Evolutionary conservation across 2,888 invertebrate genomes (phyloP).

Genomic region (Agelastica alni): DNA sequence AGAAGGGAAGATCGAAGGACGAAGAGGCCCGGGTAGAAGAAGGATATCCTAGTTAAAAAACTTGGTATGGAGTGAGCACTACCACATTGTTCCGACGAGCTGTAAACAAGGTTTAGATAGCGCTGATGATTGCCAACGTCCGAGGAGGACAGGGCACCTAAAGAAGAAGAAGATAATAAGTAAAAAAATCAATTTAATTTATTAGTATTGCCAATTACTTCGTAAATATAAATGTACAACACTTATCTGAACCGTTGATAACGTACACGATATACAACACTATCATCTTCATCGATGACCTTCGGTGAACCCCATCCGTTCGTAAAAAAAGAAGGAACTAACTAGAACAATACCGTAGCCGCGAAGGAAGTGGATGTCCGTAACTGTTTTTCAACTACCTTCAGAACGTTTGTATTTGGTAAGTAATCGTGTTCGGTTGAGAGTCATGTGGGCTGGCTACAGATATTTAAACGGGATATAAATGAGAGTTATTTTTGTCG

Average conservation of each 20-base stretch:
- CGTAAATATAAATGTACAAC: too few species aligned
- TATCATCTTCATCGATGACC: neutral
- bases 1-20: too few species aligned
- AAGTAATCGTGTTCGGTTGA: neutral
- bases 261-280: neutral
- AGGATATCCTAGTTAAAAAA: too few species aligned
- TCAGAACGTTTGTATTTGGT: conserved; percentile 3
- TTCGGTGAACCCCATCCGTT: conserved; percentile 3
- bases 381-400: conserved; percentile 11
- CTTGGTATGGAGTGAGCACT: too few species aligned
- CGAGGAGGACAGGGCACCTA: too few species aligned
- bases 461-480: neutral
- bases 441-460: neutral
- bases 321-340: neutral
- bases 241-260: neutral
- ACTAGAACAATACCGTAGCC: neutral
- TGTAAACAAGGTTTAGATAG: too few species aligned
- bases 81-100: too few species aligned
- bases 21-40: too few species aligned
- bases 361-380: neutral
- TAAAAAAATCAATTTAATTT: too few species aligned
- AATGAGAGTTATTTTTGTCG: neutral
- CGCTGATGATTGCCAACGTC: too few species aligned
- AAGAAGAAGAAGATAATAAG: too few species aligned
- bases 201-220: too few species aligned